phyloP scores from a whole-genome alignment of 2,888 invertebrate genomes.

The Lamellibrachia satsuma region DNA sequence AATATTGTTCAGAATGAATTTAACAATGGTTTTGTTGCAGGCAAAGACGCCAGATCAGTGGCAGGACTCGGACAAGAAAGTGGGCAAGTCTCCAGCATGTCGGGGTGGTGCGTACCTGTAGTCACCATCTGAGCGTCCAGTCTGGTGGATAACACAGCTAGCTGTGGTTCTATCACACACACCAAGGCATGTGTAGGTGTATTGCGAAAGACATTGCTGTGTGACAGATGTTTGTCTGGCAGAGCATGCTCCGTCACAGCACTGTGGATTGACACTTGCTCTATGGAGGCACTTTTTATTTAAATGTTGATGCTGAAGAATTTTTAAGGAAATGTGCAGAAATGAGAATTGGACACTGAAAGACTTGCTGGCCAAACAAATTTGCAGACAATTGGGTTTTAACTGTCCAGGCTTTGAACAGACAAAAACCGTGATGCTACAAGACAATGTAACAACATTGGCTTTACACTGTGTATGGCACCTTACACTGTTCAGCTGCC shows the following conservation, averaged over 20 bases:
- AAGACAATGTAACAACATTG: too few species aligned
- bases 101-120: background rate
- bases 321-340: background rate
- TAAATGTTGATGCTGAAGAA: background rate
- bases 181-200: too few species aligned
- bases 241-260: background rate
- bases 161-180: too few species aligned
- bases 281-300: background rate
- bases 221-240: background rate
- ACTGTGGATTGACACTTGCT: background rate
- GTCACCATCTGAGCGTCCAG: background rate
- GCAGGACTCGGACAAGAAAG: background rate
- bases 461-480: too few species aligned
- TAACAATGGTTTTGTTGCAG: background rate
- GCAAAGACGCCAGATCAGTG: background rate
- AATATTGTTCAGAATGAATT: too few species aligned
- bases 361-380: too few species aligned
- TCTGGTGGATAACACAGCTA: too few species aligned
- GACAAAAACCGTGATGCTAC: too few species aligned
- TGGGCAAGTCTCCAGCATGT: background rate
- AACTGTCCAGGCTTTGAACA: too few species aligned
- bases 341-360: too few species aligned
- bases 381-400: too few species aligned
- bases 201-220: background rate
- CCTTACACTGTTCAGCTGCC: too few species aligned